Percentiles rank a stretch among this genome's conserved stretches.
phyloP scores from a whole-genome alignment of 2,113 vertebrate species.

The Rynchops niger region DNA sequence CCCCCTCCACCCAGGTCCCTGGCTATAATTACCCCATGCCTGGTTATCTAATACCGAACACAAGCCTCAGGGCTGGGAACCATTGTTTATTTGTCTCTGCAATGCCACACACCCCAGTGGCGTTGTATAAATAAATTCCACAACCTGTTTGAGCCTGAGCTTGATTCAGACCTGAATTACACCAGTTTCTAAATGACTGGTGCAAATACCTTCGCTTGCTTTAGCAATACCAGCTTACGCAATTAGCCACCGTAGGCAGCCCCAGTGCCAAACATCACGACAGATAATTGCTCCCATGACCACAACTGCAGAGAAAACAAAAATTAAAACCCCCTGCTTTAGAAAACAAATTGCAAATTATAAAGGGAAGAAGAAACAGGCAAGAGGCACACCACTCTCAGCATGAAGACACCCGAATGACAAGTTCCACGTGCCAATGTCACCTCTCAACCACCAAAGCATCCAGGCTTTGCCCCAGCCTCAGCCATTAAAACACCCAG shows the following conservation, averaged over 20 bases:
- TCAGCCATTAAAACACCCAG: not conserved
- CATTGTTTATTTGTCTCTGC: not conserved
- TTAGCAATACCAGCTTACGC: not conserved
- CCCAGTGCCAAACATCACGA: not conserved
- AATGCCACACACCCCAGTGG: not conserved
- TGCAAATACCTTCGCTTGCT: not conserved
- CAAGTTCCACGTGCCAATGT: not conserved
- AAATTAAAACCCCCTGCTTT: not conserved
- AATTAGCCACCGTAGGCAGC: not conserved
- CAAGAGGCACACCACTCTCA: not conserved
- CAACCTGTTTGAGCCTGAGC: conserved; percentile 42
- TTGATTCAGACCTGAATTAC: not conserved
- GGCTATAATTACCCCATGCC: not conserved
- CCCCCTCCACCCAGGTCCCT: conserved; percentile 33
- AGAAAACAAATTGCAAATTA: not conserved
- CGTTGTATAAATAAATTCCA: conserved; percentile 47
- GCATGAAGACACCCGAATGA: not conserved
- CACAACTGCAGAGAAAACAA: not conserved
- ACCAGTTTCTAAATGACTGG: not conserved
- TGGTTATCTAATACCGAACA: not conserved
- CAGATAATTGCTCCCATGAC: not conserved
- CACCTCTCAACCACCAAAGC: not conserved
- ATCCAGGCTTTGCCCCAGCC: not conserved
- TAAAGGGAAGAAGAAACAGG: not conserved
- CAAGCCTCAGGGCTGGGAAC: conserved; percentile 16